Evolutionary conservation across 1,140 invertebrate species (phyloP).

Genomic region (Drosophila lacteicornis): DNA sequence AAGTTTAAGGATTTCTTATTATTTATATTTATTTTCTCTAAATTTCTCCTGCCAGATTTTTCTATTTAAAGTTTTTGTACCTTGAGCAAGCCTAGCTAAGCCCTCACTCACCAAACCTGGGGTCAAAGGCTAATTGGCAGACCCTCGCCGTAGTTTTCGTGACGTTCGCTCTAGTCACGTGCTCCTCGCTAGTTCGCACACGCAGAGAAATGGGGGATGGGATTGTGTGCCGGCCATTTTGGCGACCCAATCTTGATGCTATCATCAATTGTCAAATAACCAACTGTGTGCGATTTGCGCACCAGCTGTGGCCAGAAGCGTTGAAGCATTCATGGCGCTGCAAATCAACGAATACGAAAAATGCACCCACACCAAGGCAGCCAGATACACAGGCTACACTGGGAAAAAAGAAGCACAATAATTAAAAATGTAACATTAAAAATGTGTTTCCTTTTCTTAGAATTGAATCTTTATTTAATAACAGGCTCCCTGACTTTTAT

Average conservation of each 20-base stretch:
- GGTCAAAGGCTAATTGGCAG: conserved; percentile 50
- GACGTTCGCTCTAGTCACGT: conserved; percentile 46
- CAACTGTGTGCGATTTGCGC: conserved; percentile 81
- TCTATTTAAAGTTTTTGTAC: neutral
- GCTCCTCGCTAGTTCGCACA: conserved; percentile 62
- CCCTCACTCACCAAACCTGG: conserved; percentile 6
- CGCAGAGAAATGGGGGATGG: conserved; percentile 14
- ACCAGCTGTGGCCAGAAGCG: conserved; percentile 78
- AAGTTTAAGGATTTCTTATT: too few relatives aligned
- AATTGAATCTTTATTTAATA: too few relatives aligned
- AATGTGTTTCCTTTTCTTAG: too few relatives aligned
- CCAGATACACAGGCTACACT: conserved; percentile 24
- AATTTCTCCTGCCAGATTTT: too few relatives aligned
- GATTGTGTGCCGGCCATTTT: conserved; percentile 53
- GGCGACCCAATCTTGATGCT: conserved; percentile 79
- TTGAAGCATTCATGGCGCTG: conserved; percentile 80
- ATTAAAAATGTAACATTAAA: too few relatives aligned
- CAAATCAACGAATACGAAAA: conserved; percentile 62
- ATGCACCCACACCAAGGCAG: conserved; percentile 24
- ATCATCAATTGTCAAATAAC: conserved; percentile 84
- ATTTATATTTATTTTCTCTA: too few relatives aligned
- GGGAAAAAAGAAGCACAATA: neutral
- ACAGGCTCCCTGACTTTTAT: too few relatives aligned
- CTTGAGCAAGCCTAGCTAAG: neutral
- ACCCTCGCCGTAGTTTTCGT: conserved; percentile 36